Base-by-base conservation (phyloP, 1,140 invertebrate species). In the Nasonia longicornis region DNA sequence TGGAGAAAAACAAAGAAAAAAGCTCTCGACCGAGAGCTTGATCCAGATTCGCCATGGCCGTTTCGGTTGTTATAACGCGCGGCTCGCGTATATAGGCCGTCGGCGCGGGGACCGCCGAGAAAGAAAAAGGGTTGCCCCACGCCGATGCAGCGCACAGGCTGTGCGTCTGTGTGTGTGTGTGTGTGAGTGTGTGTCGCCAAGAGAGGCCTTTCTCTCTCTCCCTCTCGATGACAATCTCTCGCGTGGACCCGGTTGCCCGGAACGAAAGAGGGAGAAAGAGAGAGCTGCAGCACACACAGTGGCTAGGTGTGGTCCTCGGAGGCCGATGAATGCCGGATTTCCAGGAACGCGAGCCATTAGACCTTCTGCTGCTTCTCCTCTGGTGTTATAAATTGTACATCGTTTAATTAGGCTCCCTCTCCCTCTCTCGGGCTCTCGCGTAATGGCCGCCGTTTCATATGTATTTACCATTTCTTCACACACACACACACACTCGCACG, bases 321-420 rank as follows among this genome's bases (percentile, higher is more conserved):
- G 84, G 85, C 86, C 83, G 87, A 83, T 76, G 66, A 74, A 71
- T 83, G 85, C 81, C 85, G 87, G 87, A 89, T 89, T 91, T 91
- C 90, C 90, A 90, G 84, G 90, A 90, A 91, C 90, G 89, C 87
- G 88, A 90, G 88, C 89, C 89, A 90, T 90, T 90, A 90, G 89
- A 89, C 86, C 88, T 86, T 89, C 89, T 89, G 89, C 90, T 88
- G 89, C 89, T 89, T 88, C 87, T 88, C 89, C 87, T 84, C 87
- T 90, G 88, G 90, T 90, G 90, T 91, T 91, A 91, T 91, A 91
- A 90, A 91, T 91, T 90, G 89, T 90, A 90, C 90, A 91, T 91
- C 89, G 89, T 91, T 91, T 90, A 91, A 90, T 91, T 91, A 91
- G 90, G 89, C 87, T 87, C 88, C 83, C 86, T 83, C 76, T 58